Percentiles rank a stretch among this genome's conserved stretches.
These are phyloP conservation scores for Rhabdomys dilectus DNA, from an alignment of 2,113 vertebrate species.

Conservation along the genomic window DNA sequence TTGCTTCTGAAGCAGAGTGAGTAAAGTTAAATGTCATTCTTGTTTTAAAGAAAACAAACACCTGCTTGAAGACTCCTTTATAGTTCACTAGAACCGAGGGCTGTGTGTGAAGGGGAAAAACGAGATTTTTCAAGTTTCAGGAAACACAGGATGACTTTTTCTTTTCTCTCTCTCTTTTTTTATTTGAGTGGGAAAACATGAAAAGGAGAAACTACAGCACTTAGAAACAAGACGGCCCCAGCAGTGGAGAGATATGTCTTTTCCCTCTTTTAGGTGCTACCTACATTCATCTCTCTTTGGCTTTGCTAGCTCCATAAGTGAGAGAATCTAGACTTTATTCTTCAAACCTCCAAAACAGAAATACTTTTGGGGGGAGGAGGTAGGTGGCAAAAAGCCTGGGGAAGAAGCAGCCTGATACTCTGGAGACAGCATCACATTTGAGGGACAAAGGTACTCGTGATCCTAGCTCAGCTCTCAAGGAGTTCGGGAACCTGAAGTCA, in stretches of 20 bases:
- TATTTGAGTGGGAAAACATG: slow-evolving; percentile 23
- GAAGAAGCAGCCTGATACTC: neutral
- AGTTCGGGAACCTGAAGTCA: neutral
- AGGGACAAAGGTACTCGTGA: neutral
- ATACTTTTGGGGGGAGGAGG: neutral
- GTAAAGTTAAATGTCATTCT: slow-evolving; percentile 72
- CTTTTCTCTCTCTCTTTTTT: neutral
- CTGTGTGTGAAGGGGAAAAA: slow-evolving; percentile 60
- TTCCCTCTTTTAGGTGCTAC: slow-evolving; percentile 39
- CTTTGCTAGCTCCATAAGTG: slow-evolving; percentile 20
- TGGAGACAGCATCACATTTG: neutral
- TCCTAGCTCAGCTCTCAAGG: neutral
- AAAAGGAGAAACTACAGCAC: slow-evolving; percentile 17
- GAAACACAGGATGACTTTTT: neutral
- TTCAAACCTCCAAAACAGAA: slow-evolving; percentile 39
- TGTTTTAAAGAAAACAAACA: slow-evolving; percentile 80
- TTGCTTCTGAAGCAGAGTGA: slow-evolving; percentile 72
- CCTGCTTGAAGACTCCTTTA: slow-evolving; percentile 68
- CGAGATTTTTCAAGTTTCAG: slow-evolving; percentile 68
- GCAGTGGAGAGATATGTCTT: slow-evolving; percentile 25
- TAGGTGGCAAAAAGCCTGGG: neutral
- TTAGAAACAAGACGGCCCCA: slow-evolving; percentile 18
- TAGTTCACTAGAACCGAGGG: slow-evolving; percentile 66
- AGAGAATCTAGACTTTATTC: slow-evolving; percentile 22
- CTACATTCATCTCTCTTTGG: neutral